phyloP scores from a whole-genome alignment of 2,113 vertebrate species.

The Eurystomus gularis region DNA sequence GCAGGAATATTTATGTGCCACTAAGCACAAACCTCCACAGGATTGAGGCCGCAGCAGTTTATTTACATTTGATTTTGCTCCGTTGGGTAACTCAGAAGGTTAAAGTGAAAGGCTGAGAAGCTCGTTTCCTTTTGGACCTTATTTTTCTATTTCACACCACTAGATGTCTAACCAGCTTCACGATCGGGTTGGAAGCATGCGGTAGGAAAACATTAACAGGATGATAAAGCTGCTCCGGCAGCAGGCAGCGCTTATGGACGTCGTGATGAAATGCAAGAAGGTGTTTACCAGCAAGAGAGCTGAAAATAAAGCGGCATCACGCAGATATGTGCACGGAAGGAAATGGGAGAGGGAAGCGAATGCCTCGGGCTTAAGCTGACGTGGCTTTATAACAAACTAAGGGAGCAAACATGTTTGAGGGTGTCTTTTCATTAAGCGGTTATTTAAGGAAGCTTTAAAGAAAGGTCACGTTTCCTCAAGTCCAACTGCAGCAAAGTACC shows the following conservation, averaged over 20 bases:
- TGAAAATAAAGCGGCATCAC: not conserved
- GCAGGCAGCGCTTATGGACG: not conserved
- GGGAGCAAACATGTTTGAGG: not conserved
- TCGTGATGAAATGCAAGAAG: not conserved
- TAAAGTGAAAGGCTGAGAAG: not conserved
- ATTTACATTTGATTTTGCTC: not conserved
- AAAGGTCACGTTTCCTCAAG: not conserved
- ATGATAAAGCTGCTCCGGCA: not conserved
- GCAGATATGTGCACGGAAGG: fast-evolving
- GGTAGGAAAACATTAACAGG: fast-evolving
- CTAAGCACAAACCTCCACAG: not conserved
- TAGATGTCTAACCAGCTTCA: slow-evolving; percentile 41
- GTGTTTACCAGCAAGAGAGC: not conserved
- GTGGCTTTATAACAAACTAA: not conserved
- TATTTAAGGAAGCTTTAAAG: not conserved
- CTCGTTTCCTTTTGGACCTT: not conserved
- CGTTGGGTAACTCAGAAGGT: not conserved
- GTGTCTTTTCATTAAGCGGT: not conserved
- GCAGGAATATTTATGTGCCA: not conserved
- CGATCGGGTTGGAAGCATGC: fast-evolving
- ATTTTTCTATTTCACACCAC: not conserved
- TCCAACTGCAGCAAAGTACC: not conserved
- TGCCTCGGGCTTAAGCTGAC: not conserved
- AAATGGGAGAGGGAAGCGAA: not conserved
- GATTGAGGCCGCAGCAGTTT: not conserved